Percentiles rank a stretch among this genome's conserved stretches.
Evolutionary conservation across 2,113 vertebrate genomes (phyloP).

Genomic region (Corvus hawaiiensis): DNA sequence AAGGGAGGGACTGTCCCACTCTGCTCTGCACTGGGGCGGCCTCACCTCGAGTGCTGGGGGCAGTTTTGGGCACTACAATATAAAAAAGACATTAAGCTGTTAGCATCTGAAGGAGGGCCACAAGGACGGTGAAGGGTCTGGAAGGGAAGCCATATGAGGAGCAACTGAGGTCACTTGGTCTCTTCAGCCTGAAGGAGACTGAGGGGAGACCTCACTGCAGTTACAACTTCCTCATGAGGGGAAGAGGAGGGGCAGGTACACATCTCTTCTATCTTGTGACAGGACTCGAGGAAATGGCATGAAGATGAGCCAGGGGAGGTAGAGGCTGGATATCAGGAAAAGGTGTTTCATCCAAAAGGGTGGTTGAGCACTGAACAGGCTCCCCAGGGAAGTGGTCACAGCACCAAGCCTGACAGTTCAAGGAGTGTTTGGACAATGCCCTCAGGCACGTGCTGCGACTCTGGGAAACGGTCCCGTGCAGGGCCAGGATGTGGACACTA

Average conservation of each 20-base stretch:
- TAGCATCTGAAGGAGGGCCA: neutral
- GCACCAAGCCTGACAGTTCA: neutral
- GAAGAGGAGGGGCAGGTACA: neutral
- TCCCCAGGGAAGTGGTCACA: neutral
- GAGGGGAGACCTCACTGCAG: neutral
- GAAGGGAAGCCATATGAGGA: rapidly evolving
- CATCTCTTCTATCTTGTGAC: neutral
- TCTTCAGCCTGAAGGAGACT: neutral
- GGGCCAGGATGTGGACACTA: neutral
- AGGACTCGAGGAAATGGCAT: neutral
- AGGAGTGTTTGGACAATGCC: neutral
- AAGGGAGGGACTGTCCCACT: neutral
- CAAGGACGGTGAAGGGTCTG: neutral
- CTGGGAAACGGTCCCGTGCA: neutral
- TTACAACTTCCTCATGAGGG: neutral
- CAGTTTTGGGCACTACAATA: neutral
- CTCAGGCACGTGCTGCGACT: neutral
- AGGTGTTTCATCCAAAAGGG: neutral
- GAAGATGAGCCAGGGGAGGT: neutral
- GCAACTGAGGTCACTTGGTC: neutral
- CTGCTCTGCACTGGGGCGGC: rapidly evolving
- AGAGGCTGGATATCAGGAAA: neutral
- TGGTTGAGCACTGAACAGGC: neutral
- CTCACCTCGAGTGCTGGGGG: rapidly evolving
- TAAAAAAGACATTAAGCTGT: neutral